Base-by-base conservation (phyloP, 2,113 vertebrate genomes). In the Otolemur garnettii region DNA sequence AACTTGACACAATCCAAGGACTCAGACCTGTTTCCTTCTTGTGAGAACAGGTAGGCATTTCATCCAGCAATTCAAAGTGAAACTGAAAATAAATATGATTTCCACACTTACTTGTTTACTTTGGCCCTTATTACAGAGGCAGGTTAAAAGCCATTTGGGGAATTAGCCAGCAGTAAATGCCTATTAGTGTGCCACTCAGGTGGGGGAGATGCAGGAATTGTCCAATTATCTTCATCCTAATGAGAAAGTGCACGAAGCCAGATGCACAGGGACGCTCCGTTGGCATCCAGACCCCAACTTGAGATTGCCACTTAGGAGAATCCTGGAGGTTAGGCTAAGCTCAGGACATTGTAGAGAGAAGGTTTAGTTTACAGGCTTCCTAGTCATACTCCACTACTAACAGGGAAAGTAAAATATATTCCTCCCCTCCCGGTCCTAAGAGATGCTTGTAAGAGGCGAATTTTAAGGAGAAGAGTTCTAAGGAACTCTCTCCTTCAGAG, bases 111-210 rank as follows among this genome's bases (percentile, higher is more conserved):
- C 33, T 87, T 86, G 42, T 80, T 95, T 42, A 68, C 62, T 66
- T 59, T 88, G 66, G 69, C 75, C 35, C 30, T 75, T 38, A 66
- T 53, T 62, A 0, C n/a, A 35, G 4, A 64, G 22, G 64, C 59
- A 24, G 11, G 24, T 82, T 94, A 85, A 96, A 91, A 91, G 17
- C 30, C 55, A 53, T 35, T 77, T 94, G 68, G 26, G 45, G 75
- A 87, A 68, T 78, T 68, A 85, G 57, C 13, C 9, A 35, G 17
- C 59, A 80, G 26, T 45, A 11, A 38, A 22, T 64, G 60, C 57
- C 93, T 88, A 74, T 78, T 84, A 42, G 14, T 28, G 14, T 88
- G 17, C 53, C 45, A 17, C 3, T 13, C 0, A 1, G 0, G 15
- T 5, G 7, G 22, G 42, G n/a, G 71, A 69, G 53, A 50, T 5